Conservation (phyloP, 2,797 vertebrate genomes). For the Hydrophis major region DNA sequence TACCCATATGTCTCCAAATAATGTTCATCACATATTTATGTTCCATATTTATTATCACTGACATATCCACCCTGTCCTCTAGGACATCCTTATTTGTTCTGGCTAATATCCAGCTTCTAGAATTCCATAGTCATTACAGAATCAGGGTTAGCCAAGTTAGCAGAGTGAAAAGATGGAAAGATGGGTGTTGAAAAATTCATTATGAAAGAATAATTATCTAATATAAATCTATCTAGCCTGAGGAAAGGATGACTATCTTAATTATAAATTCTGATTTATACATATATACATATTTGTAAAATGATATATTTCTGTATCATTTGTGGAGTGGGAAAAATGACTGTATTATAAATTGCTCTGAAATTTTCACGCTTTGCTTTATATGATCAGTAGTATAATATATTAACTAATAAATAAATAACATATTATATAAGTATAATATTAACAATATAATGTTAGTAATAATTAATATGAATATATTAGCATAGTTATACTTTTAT, state of each 20-base stretch:
- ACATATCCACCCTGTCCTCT: not conserved
- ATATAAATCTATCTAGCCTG: not conserved
- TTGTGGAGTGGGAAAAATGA: not conserved
- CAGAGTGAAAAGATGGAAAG: not conserved
- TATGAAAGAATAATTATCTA: not conserved
- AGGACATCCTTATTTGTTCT: not conserved
- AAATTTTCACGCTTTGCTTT: not conserved
- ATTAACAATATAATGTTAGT: not conserved
- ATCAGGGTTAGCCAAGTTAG: not conserved
- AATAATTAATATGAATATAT: not conserved
- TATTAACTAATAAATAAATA: not conserved
- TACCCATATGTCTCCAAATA: not conserved
- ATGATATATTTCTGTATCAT: not conserved
- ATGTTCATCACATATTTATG: not conserved
- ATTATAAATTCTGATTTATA: not conserved
- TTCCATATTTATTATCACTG: not conserved
- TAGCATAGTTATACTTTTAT: constrained; percentile 41
- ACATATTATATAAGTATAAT: not conserved
- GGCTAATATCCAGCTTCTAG: not conserved
- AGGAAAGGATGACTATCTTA: not conserved
- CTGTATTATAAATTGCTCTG: constrained; percentile 41
- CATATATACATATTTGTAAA: too few relatives aligned
- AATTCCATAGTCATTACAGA: not conserved
- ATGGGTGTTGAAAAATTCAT: not conserved
- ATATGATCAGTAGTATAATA: constrained; percentile 29